Base-by-base conservation (phyloP, 2,888 invertebrate species). In the Mesorhabditis spiculigera region DNA sequence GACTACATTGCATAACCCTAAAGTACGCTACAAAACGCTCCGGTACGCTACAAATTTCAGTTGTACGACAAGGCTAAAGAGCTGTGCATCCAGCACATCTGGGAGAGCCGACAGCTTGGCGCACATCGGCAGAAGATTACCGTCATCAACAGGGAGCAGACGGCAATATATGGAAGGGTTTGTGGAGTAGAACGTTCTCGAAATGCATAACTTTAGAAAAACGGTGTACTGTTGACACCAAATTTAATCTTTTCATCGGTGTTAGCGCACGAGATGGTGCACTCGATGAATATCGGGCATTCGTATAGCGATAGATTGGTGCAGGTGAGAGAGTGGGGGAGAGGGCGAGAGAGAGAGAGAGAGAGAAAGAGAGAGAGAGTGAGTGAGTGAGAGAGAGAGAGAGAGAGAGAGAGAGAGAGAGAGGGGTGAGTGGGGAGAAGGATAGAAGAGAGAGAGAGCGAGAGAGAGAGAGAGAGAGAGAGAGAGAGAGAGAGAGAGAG, bases 241-340 rank as follows among this genome's bases (percentile, higher is more conserved):
- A 75, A 76, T 45, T 73, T 80, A 41, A 76, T 83, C 63, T 78
- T 83, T 67, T 72, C 73, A 50, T 77, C 82, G 4, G 85, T 85
- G 6, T 71, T 85, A 13, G 81, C 85, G 1, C 85, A 85, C 68
- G 85, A 85, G 68, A 85, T 85, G 84, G 79, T 82, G 4, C 85
- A 85, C 73, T 74, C 75, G 41, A 83, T 85, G 73, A 78, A 78
- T 72, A 83, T 85, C 66, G 85, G 85, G 8, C 85, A 85, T 72
- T 84, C 83, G 16, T 86, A 85, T 70, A 82, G 82, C 69, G 85
- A 86, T 70, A 70, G 80, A 5, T 71, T 75, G 50, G 75, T 78
- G 45, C 73, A 73, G 72, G 82, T 81, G 28, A 28, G 28, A 28
- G 28, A 28, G 28, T 1, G 28, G 3, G 28, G 3, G 28, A 28